phyloP scores from a whole-genome alignment of 2,113 vertebrate genomes.

The Phasianus colchicus region DNA sequence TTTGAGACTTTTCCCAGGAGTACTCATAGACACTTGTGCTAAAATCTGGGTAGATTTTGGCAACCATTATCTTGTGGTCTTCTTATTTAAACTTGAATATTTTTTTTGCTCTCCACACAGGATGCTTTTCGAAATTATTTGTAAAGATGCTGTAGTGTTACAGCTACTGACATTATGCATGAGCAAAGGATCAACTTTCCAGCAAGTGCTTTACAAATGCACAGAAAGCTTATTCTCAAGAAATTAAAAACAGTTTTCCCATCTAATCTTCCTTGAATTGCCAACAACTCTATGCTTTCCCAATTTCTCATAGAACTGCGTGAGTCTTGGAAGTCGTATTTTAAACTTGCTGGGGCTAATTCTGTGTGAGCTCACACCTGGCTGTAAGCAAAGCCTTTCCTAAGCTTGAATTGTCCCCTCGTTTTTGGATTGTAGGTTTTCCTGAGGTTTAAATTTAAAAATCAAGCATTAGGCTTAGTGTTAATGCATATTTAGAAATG shows the following conservation, averaged over 20 bases:
- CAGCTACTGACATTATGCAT: accelerated
- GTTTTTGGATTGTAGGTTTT: not conserved
- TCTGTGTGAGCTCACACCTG: not conserved
- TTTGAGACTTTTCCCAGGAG: not conserved
- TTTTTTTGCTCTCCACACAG: not conserved
- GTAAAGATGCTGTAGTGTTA: not conserved
- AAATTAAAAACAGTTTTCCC: not conserved
- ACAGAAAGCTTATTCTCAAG: not conserved
- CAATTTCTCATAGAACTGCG: not conserved
- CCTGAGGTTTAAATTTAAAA: not conserved
- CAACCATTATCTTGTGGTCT: not conserved
- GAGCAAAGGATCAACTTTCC: not conserved
- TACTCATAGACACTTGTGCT: not conserved
- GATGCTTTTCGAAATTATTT: no score
- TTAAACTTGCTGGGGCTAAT: not conserved
- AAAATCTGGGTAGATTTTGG: not conserved
- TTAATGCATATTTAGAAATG: not conserved
- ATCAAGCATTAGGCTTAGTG: not conserved
- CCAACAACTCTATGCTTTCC: not conserved
- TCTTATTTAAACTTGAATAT: not conserved
- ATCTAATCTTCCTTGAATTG: not conserved
- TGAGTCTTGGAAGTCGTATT: not conserved
- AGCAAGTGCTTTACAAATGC: not conserved
- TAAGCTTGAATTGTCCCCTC: not conserved
- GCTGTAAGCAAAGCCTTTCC: not conserved